phyloP scores from a whole-genome alignment of 23 tunicate species.

The Clavelina lepadiformis region DNA sequence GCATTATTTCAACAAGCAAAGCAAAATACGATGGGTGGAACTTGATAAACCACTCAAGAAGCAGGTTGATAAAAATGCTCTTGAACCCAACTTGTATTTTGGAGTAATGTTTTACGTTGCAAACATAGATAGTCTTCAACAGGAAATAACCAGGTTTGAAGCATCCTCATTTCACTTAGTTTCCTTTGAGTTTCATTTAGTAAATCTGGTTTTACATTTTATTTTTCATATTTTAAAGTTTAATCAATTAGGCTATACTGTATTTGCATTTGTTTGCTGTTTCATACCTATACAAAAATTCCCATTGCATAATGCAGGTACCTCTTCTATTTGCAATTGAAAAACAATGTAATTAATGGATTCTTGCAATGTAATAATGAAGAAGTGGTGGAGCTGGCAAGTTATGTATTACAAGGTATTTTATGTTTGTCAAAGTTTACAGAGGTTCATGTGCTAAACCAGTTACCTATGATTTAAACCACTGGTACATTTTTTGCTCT shows the following conservation, averaged over 20 bases:
- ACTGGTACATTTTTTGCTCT: no score
- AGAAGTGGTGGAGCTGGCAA: conserved; percentile 84
- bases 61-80: conserved; percentile 86
- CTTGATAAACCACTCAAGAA: conserved; percentile 84
- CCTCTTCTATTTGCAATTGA: conserved; percentile 77
- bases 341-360: conserved; percentile 85
- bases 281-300: no score
- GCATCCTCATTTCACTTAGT: no score
- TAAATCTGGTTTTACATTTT: no score
- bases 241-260: no score
- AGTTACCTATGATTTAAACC: no score
- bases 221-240: no score
- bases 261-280: not conserved
- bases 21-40: conserved; percentile 76
- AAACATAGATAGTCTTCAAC: conserved; percentile 62
- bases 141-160: conserved; percentile 93
- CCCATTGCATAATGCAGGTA: conserved; percentile 46
- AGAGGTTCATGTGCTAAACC: no score
- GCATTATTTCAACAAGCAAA: conserved; percentile 60
- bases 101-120: conserved; percentile 86
- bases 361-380: conserved; percentile 32
- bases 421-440: no score
- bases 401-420: conserved; percentile 85
- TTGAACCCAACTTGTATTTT: conserved; percentile 63
- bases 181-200: no score